Conservation (phyloP, 2,888 invertebrate species). For the Miltochrista miniata region DNA sequence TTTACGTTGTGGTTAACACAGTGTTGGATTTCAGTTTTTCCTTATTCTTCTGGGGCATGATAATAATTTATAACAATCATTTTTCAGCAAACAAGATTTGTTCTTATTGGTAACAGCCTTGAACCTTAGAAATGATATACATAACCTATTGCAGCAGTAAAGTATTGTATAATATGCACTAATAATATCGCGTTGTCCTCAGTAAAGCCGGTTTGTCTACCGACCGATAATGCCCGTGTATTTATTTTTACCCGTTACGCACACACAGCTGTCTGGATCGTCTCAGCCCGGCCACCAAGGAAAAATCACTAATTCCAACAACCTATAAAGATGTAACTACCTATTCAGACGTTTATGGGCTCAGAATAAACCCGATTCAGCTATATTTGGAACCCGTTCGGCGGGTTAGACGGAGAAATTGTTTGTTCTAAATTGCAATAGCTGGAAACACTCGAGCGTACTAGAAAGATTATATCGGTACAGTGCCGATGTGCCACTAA, state of each 20-base stretch:
- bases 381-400: conserved; percentile 74
- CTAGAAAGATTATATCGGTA: conserved; percentile 30
- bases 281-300: conserved; percentile 74
- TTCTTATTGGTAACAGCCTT: conserved; percentile 15
- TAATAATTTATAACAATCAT: no score
- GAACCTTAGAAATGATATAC: conserved; percentile 32
- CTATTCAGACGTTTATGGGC: conserved; percentile 39
- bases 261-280: conserved; percentile 75
- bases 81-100: no score
- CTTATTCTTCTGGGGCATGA: no score
- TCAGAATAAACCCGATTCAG: conserved; percentile 50
- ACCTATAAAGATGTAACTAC: conserved; percentile 41
- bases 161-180: conserved; percentile 63
- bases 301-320: conserved; percentile 60
- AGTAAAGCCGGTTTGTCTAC: conserved; percentile 77
- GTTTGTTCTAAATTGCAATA: conserved; percentile 53
- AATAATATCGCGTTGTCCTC: conserved; percentile 77
- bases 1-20: no score
- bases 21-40: no score
- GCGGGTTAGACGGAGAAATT: conserved; percentile 57
- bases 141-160: conserved; percentile 44
- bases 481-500: conserved; percentile 43
- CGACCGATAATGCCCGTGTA: conserved; percentile 76
- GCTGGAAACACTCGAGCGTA: conserved; percentile 20
- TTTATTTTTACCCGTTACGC: conserved; percentile 83